phyloP scores from a whole-genome alignment of 2,113 vertebrate genomes.

The Hemiscyllium ocellatum region DNA sequence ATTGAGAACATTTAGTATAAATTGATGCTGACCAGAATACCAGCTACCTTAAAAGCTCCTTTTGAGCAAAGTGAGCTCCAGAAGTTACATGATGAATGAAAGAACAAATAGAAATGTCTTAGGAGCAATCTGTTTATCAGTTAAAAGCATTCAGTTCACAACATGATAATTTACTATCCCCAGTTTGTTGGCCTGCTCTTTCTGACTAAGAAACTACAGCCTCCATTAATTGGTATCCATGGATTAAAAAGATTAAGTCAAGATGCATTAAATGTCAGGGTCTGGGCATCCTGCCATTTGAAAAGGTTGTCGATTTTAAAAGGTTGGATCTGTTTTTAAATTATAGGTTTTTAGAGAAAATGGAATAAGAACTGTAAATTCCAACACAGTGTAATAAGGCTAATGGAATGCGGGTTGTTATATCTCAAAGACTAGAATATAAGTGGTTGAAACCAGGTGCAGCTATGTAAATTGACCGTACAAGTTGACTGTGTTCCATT shows the following conservation, averaged over 20 bases:
- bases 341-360: background rate
- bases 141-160: background rate
- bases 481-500: too few species aligned
- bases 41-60: background rate
- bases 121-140: conserved; percentile 9
- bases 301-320: background rate
- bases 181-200: conserved; percentile 4
- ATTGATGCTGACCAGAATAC: background rate
- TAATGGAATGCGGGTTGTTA: background rate
- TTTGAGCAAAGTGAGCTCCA: background rate
- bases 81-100: background rate
- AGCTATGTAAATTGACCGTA: too few species aligned
- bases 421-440: background rate
- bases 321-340: background rate
- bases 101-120: background rate
- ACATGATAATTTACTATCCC: background rate
- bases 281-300: background rate
- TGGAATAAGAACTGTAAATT: background rate
- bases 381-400: background rate
- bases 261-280: background rate
- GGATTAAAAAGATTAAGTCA: background rate
- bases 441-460: too few species aligned
- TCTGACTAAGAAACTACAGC: background rate
- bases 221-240: background rate
- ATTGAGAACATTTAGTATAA: background rate